Evolutionary conservation across 1,140 invertebrate genomes (phyloP), one percentile per base, ranked within the genome.

Genomic region (Papilio glaucus): DNA sequence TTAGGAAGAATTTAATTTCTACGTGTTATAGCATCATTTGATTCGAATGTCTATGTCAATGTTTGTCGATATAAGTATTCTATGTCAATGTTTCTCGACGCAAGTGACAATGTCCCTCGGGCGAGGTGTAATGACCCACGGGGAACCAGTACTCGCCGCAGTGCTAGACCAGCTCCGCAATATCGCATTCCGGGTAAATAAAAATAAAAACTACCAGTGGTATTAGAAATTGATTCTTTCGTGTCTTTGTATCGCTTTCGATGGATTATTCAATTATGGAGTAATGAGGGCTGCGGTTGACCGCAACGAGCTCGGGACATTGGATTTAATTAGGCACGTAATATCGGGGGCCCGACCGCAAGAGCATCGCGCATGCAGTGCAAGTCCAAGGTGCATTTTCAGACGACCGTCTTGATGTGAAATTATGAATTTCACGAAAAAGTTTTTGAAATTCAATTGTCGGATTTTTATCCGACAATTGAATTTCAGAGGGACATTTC

Each of bases 291-390:
- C 75, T 78, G 81, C 74, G 81, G 83, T 77, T 24, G 71, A 82
- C 83, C 84, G 72, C 83, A 83, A 83, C 63, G 75, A 73, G 57
- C 74, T 29, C 71, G 74, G 78, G 49, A 68, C 71, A 81, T 74
- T 79, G 75, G 79, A 84, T 86, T 81, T 84, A 87, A 87, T 87
- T 84, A 80, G 74, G 80, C 76, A 68, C 72, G 70, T 78, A 72
- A 78, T 69, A 74, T 75, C 69, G 74, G 78, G 69, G 75, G 79
- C 73, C 74, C 61, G 53, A 83, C 81, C 79, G 77, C 84, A 80
- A 77, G 72, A 75, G 74, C 68, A 29, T 74, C 57, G 26, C 70
- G 38, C 38, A 65, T 53, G 60, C 38, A 39, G 26, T 49, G 33
- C 69, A 57, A 57, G 49, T 26, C 18, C 9, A 24, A 4, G 61